phyloP scores from a whole-genome alignment of 2,888 invertebrate species.

The Ashinkailepas kermadecensis region DNA sequence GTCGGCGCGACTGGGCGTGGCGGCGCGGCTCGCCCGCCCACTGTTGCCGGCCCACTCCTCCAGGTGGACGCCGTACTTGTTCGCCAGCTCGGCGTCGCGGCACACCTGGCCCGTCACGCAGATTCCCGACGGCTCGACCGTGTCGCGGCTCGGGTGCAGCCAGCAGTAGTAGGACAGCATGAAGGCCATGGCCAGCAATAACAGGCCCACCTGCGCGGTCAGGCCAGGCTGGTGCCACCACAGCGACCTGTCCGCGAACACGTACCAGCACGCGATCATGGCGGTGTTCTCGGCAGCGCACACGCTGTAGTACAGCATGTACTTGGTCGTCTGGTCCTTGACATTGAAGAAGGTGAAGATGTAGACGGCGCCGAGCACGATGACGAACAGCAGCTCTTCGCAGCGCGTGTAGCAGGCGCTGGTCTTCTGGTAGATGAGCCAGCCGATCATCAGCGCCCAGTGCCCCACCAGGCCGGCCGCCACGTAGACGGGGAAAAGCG shows the following conservation, averaged over 20 bases:
- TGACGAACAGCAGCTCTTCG: constrained; percentile 47
- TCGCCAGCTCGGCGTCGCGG: background rate
- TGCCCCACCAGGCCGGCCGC: constrained; percentile 58
- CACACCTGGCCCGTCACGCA: constrained; percentile 16
- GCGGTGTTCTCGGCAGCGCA: constrained; percentile 40
- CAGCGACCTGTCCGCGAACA: constrained; percentile 24
- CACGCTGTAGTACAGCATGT: constrained; percentile 40
- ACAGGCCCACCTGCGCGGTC: background rate
- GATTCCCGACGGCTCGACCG: background rate
- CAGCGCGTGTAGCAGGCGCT: constrained; percentile 56
- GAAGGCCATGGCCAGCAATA: background rate
- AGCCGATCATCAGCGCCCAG: constrained; percentile 64
- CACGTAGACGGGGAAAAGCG: constrained; percentile 59
- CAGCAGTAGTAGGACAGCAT: background rate
- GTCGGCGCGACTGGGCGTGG: background rate
- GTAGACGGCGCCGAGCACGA: constrained; percentile 41
- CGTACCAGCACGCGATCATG: constrained; percentile 39
- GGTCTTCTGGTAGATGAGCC: constrained; percentile 60
- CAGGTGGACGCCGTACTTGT: background rate
- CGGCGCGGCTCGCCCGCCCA: background rate
- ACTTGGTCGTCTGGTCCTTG: constrained; percentile 38
- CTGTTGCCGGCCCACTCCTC: constrained; percentile 18
- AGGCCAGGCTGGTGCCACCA: constrained; percentile 29
- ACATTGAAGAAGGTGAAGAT: constrained; percentile 39
- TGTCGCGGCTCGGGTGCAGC: constrained; percentile 7